phyloP scores from a whole-genome alignment of 2,113 vertebrate genomes.

The Colossoma macropomum region DNA sequence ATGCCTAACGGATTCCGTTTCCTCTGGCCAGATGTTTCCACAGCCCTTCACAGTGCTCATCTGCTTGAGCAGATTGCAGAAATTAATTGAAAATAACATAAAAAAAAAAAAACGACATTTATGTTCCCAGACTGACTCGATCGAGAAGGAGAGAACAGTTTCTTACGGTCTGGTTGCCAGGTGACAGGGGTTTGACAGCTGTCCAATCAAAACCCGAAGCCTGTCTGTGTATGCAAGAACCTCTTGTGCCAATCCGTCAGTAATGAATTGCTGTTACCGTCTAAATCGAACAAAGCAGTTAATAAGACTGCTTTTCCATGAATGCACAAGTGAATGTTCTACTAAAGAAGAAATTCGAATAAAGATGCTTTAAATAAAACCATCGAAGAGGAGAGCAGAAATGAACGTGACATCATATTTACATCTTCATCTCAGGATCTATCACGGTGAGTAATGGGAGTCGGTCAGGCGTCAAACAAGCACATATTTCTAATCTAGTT shows the following conservation, averaged over 20 bases:
- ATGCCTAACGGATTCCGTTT: constrained; percentile 35
- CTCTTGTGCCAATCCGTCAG: not conserved
- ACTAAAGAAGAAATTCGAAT: not conserved
- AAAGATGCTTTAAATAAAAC: not conserved
- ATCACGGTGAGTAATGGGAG: not conserved
- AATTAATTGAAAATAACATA: constrained; percentile 50
- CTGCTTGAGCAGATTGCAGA: constrained; percentile 52
- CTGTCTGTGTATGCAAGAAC: not conserved
- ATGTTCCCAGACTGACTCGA: constrained; percentile 15
- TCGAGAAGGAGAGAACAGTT: not conserved
- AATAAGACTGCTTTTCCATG: not conserved
- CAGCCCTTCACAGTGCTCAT: constrained; percentile 35
- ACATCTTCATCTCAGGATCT: not conserved
- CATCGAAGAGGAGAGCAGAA: not conserved
- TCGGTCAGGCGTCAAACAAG: not conserved
- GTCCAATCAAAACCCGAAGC: not conserved
- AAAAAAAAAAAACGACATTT: not conserved
- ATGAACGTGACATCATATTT: not conserved
- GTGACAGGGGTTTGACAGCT: constrained; percentile 42
- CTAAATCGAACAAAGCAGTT: not conserved
- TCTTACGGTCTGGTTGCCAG: constrained; percentile 26
- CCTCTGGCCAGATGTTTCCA: constrained; percentile 44
- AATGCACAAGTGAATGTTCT: not conserved
- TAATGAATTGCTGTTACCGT: constrained; percentile 26
- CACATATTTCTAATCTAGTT: not conserved